Conservation (phyloP, 2,113 vertebrate species). For the Rhynchopsitta pachyrhyncha region DNA sequence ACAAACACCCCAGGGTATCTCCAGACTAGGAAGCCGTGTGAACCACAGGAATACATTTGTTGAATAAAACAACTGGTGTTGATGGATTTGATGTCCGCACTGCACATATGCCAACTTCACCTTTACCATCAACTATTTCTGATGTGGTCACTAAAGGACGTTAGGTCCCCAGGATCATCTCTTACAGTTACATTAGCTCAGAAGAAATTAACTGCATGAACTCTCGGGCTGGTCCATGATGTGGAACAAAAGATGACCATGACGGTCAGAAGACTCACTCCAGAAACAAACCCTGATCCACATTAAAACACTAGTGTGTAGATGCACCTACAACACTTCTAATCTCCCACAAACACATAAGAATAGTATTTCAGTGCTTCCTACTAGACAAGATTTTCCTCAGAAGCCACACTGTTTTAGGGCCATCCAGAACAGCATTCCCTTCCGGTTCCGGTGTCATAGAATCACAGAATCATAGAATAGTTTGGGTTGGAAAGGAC, state of each 20-base stretch:
- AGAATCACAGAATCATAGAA: no score
- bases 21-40: neutral
- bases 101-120: neutral
- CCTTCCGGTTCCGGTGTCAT: neutral
- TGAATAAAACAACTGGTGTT: neutral
- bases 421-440: fast-evolving
- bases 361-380: neutral
- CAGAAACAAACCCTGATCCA: neutral
- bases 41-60: neutral
- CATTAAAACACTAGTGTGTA: neutral
- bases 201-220: neutral
- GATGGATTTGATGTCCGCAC: neutral
- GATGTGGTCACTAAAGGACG: neutral
- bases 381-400: neutral
- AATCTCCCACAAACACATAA: neutral
- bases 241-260: neutral
- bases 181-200: neutral
- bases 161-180: neutral
- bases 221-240: neutral
- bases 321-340: neutral
- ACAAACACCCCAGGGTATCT: neutral
- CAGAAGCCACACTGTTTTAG: neutral
- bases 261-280: neutral
- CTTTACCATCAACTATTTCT: neutral
- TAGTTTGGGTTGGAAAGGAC: no score